Conservation (phyloP, 1,140 invertebrate species). For the Ceratosolen solmsi region DNA sequence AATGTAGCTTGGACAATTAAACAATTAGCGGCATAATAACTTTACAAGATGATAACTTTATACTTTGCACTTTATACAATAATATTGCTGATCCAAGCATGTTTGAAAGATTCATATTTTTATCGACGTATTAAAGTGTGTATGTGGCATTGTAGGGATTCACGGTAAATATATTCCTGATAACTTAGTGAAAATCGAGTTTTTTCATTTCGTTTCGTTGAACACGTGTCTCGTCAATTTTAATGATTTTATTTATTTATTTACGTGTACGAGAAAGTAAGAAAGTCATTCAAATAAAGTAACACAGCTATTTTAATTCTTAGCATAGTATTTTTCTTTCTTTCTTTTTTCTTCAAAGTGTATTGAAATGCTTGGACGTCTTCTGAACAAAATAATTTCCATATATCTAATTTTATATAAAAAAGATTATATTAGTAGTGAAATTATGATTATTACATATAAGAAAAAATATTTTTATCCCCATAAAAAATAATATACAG, state of each 20-base stretch:
- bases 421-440: no score
- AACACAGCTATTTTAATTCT: background rate
- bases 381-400: background rate
- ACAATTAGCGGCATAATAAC: background rate
- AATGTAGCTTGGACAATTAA: background rate
- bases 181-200: background rate
- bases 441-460: no score
- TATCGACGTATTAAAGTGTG: background rate
- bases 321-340: conserved; percentile 1
- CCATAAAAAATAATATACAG: no score
- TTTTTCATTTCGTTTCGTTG: background rate
- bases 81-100: background rate
- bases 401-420: background rate
- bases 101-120: background rate
- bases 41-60: no score
- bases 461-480: no score
- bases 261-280: background rate
- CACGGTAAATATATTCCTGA: background rate
- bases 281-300: conserved; percentile 16
- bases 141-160: background rate
- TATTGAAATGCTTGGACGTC: background rate
- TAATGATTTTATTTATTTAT: conserved; percentile 18
- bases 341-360: background rate
- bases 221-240: conserved; percentile 3
- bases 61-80: background rate